Conservation (phyloP, 2,888 invertebrate genomes). For the Cosmorhoe ocellata region DNA sequence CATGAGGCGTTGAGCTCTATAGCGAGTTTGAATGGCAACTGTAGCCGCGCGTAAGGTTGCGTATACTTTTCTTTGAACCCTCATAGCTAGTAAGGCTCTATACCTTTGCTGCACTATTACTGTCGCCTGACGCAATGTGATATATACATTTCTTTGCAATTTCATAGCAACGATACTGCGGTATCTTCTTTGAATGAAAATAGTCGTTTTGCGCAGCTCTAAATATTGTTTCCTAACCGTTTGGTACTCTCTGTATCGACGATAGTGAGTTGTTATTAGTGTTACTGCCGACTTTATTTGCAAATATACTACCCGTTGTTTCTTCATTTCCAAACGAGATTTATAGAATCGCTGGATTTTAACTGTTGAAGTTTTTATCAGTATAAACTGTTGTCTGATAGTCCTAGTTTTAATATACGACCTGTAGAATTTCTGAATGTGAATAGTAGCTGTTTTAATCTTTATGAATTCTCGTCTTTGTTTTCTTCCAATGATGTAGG, state of each 20-base stretch:
- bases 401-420: constrained; percentile 55
- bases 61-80: constrained; percentile 50
- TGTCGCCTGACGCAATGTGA: constrained; percentile 48
- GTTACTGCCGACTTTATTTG: constrained; percentile 42
- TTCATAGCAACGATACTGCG: constrained; percentile 58
- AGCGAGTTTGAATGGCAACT: constrained; percentile 55
- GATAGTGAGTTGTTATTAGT: constrained; percentile 40
- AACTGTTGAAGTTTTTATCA: constrained; percentile 46
- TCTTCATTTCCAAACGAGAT: constrained; percentile 48
- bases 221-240: constrained; percentile 55
- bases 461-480: constrained; percentile 58
- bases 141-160: constrained; percentile 52
- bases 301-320: constrained; percentile 47
- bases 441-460: constrained; percentile 57
- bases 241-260: constrained; percentile 46
- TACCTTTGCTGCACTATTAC: constrained; percentile 64
- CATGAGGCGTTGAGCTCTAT: constrained; percentile 57
- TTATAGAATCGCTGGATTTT: constrained; percentile 55
- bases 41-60: constrained; percentile 40
- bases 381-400: constrained; percentile 49
- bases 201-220: constrained; percentile 54
- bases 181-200: constrained; percentile 68
- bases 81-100: constrained; percentile 57
- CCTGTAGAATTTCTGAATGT: constrained; percentile 62
- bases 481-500: constrained; percentile 52